Percentiles rank a stretch among this genome's conserved stretches.
Conservation (phyloP, 2,888 invertebrate species). For the Tuberolachnus salignus region DNA sequence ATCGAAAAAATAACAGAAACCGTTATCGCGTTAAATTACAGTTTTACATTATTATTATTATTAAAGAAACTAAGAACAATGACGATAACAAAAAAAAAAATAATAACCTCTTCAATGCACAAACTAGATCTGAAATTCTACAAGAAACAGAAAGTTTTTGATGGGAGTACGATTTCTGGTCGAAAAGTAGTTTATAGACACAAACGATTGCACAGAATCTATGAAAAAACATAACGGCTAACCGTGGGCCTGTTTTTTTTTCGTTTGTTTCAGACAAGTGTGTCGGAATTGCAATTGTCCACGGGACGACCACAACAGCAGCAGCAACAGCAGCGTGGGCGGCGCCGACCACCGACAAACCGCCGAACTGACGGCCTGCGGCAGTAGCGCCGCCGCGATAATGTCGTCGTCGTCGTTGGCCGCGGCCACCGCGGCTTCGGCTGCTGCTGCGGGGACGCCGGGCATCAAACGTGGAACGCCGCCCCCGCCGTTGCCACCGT, state of each 20-base stretch:
- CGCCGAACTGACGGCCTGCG: neutral
- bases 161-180: too few species aligned
- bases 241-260: neutral
- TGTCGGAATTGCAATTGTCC: conserved; percentile 82
- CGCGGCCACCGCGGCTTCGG: neutral
- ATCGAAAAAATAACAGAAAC: too few species aligned
- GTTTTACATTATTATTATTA: too few species aligned
- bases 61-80: too few species aligned
- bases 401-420: conserved; percentile 24
- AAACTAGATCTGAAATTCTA: too few species aligned
- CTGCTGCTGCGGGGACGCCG: neutral
- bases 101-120: too few species aligned
- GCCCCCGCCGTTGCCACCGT: conserved; percentile 40
- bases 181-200: too few species aligned
- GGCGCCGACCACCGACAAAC: conserved; percentile 29
- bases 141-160: too few species aligned
- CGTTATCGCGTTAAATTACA: too few species aligned
- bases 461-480: conserved; percentile 36
- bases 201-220: too few species aligned
- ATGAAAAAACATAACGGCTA: too few species aligned
- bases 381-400: neutral
- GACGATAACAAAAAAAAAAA: too few species aligned
- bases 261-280: conserved; percentile 70
- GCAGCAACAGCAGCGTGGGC: conserved; percentile 60
- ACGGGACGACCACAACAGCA: conserved; percentile 64